Evolutionary conservation across 1,140 invertebrate genomes (phyloP).

Genomic region (Papilio machaon): DNA sequence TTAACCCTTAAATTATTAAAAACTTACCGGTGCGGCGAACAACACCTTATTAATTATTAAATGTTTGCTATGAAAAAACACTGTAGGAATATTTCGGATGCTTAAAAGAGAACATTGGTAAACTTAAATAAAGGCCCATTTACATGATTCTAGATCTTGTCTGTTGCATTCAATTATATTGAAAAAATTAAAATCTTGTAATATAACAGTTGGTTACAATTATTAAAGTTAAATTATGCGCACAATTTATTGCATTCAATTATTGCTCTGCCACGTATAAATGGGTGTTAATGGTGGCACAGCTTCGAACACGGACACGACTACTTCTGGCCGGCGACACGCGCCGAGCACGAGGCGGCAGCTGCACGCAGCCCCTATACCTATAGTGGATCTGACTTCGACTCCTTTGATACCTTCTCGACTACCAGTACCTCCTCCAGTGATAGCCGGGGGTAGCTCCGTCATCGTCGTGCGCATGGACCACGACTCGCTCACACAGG

Average conservation of each 20-base stretch:
- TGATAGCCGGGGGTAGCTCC: constrained; percentile 12
- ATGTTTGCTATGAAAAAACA: not conserved
- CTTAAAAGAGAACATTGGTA: not conserved
- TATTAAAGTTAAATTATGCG: too few species aligned
- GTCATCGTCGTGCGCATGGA: not conserved
- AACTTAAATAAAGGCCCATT: too few species aligned
- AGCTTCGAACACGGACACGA: constrained; percentile 23
- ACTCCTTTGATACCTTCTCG: constrained; percentile 36
- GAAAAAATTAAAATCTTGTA: too few species aligned
- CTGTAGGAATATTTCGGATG: not conserved
- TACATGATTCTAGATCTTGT: too few species aligned
- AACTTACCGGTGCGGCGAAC: too few species aligned
- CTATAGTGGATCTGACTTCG: constrained; percentile 57
- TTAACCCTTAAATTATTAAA: too few species aligned
- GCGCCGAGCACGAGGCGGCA: constrained; percentile 24
- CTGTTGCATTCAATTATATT: too few species aligned
- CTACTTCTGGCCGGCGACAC: constrained; percentile 26
- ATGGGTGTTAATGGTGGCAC: not conserved
- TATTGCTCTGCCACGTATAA: too few species aligned
- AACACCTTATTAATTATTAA: too few species aligned
- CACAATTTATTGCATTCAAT: too few species aligned
- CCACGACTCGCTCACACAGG: not conserved
- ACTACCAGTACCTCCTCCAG: constrained; percentile 23
- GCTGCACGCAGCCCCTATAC: constrained; percentile 41
- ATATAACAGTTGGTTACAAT: too few species aligned